These are phyloP conservation scores for Latrodectus hesperus DNA, from an alignment of 2,888 invertebrate species.

Conservation along the genomic window DNA sequence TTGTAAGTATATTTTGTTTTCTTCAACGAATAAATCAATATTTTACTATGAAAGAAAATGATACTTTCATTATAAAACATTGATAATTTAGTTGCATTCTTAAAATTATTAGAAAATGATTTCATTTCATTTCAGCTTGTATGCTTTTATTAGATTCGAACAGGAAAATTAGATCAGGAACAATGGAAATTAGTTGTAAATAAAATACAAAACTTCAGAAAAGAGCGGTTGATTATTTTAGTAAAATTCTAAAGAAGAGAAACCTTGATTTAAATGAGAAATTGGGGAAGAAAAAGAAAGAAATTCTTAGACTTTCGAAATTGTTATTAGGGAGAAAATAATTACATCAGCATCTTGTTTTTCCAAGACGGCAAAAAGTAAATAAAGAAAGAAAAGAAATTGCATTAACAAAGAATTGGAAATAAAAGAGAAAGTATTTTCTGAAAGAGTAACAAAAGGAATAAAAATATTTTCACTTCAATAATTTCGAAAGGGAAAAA, in stretches of 20 bases:
- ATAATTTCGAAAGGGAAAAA: slow-evolving; percentile 54
- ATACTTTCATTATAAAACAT: slow-evolving; percentile 11
- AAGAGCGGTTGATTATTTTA: slow-evolving; percentile 45
- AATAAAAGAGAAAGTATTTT: slow-evolving; percentile 17
- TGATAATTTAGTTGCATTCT: slow-evolving; percentile 20
- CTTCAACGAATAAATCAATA: not conserved
- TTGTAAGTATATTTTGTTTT: no score
- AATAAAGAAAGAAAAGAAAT: slow-evolving; percentile 29
- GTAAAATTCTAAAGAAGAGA: slow-evolving; percentile 10
- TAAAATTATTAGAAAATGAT: not conserved
- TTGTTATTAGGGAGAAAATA: slow-evolving; percentile 59
- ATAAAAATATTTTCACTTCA: slow-evolving; percentile 41
- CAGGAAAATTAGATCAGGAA: slow-evolving; percentile 28
- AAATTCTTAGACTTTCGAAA: slow-evolving; percentile 16
- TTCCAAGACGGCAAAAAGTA: slow-evolving; percentile 24
- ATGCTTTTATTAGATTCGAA: not conserved
- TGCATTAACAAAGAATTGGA: slow-evolving; percentile 36
- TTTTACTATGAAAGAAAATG: not conserved
- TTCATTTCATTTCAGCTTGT: no score
- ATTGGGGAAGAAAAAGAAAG: slow-evolving; percentile 13
- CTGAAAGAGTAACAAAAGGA: slow-evolving; percentile 17
- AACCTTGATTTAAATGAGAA: not conserved
- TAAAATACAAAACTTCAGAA: slow-evolving; percentile 32
- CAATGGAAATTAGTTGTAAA: slow-evolving; percentile 32
- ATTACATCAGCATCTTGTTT: slow-evolving; percentile 51